Evolutionary conservation across 2,888 invertebrate genomes (phyloP).

Genomic region (Priapulus caudatus): DNA sequence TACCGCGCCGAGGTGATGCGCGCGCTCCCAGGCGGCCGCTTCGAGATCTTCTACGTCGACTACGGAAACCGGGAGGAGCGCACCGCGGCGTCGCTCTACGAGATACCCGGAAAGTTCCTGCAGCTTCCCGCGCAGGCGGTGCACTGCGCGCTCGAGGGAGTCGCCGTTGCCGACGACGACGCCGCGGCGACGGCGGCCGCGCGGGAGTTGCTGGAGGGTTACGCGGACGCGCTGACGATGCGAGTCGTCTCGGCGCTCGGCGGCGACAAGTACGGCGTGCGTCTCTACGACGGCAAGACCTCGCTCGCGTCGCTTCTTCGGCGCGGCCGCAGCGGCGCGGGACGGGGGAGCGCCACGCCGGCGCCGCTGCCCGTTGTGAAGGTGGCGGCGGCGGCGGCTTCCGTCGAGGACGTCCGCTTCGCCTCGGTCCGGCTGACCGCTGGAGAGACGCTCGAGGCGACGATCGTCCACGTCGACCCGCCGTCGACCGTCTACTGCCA

Average conservation of each 20-base stretch:
- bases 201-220: not conserved
- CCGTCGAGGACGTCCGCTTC: not conserved
- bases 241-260: not conserved
- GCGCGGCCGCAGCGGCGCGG: not conserved
- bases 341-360: not conserved
- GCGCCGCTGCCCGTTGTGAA: not conserved
- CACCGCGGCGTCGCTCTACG: constrained; percentile 44
- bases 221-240: not conserved
- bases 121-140: constrained; percentile 35
- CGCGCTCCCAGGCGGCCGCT: constrained; percentile 43
- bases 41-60: constrained; percentile 52
- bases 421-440: not conserved
- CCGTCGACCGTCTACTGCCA: not conserved
- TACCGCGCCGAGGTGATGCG: constrained; percentile 52
- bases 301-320: not conserved
- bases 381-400: not conserved
- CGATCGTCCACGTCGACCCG: not conserved
- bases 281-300: not conserved
- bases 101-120: constrained; percentile 43
- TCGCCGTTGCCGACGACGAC: too few species aligned
- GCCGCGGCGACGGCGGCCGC: not conserved
- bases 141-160: not conserved
- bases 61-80: constrained; percentile 46
- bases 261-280: not conserved
- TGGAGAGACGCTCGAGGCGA: not conserved